A percentile compares a stretch with the other conserved stretches of the same genome.
phyloP scores from a whole-genome alignment of 2,797 vertebrate genomes.

The Micrastur ruficollis region DNA sequence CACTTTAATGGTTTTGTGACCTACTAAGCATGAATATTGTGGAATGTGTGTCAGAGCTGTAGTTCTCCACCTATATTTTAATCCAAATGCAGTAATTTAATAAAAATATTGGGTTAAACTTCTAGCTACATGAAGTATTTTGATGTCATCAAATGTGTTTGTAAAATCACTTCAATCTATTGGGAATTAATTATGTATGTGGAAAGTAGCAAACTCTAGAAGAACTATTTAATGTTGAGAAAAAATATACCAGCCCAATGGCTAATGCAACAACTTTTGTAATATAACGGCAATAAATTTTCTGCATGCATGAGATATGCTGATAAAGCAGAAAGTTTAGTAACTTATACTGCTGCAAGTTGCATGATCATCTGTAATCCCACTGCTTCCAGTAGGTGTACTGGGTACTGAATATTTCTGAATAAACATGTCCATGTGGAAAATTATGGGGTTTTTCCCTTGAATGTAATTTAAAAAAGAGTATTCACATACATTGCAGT shows the following conservation, averaged over 20 bases:
- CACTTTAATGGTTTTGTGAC: not conserved
- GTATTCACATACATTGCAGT: not conserved
- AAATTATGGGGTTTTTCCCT: accelerated
- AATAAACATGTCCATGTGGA: not conserved
- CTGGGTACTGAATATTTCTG: not conserved
- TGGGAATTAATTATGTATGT: not conserved
- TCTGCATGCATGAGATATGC: not conserved
- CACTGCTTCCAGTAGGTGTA: not conserved
- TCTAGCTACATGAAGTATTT: not conserved
- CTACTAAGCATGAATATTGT: not conserved
- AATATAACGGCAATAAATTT: not conserved
- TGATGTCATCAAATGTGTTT: not conserved
- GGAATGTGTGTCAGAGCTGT: not conserved
- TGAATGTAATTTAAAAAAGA: not conserved
- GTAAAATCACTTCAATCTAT: not conserved
- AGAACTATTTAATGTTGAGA: not conserved
- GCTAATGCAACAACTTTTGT: not conserved
- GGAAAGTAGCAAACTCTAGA: not conserved
- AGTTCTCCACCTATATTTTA: not conserved
- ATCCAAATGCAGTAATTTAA: not conserved
- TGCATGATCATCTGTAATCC: not conserved
- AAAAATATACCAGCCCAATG: not conserved
- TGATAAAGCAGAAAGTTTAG: not conserved
- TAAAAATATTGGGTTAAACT: not conserved
- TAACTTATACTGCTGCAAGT: not conserved